These are phyloP conservation scores for Eciton burchellii DNA, from an alignment of 1,140 invertebrate genomes.

Conservation along the genomic window DNA sequence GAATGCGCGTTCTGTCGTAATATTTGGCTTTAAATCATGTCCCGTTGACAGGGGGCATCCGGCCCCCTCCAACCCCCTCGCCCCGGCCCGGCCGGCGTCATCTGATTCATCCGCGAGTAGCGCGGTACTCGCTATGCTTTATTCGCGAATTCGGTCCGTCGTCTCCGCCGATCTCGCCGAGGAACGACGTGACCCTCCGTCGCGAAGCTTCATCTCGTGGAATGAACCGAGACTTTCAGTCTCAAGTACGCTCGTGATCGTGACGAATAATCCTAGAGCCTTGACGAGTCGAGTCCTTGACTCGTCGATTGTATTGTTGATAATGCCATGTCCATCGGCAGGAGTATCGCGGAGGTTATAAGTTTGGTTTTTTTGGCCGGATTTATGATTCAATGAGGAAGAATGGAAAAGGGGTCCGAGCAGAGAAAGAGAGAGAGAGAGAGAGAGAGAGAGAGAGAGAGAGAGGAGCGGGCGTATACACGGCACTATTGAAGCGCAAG, in stretches of 20 bases:
- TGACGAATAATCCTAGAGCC: not conserved
- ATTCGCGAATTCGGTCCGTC: not conserved
- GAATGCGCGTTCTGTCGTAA: slow-evolving; percentile 85
- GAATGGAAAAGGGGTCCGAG: slow-evolving; percentile 33
- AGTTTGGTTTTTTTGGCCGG: slow-evolving; percentile 23
- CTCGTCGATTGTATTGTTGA: not conserved
- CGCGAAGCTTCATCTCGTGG: not conserved
- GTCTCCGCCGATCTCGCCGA: not conserved
- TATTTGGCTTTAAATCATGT: slow-evolving; percentile 87
- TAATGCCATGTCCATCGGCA: not conserved
- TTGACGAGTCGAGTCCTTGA: no score
- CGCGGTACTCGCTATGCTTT: not conserved
- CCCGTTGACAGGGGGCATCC: slow-evolving; percentile 82
- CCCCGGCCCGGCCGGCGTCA: no score
- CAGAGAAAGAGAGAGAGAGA: no score
- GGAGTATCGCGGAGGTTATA: slow-evolving; percentile 31
- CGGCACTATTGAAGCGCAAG: slow-evolving; percentile 79
- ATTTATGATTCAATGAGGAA: slow-evolving; percentile 13
- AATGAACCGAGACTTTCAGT: no score
- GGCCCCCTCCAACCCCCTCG: slow-evolving; percentile 70
- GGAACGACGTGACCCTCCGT: not conserved
- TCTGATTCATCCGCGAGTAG: slow-evolving; percentile 74
- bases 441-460: no score
- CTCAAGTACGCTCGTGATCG: not conserved
- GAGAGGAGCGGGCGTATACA: slow-evolving; percentile 29